phyloP scores from a whole-genome alignment of 1,140 invertebrate species.

The Drosophila trapezifrons region DNA sequence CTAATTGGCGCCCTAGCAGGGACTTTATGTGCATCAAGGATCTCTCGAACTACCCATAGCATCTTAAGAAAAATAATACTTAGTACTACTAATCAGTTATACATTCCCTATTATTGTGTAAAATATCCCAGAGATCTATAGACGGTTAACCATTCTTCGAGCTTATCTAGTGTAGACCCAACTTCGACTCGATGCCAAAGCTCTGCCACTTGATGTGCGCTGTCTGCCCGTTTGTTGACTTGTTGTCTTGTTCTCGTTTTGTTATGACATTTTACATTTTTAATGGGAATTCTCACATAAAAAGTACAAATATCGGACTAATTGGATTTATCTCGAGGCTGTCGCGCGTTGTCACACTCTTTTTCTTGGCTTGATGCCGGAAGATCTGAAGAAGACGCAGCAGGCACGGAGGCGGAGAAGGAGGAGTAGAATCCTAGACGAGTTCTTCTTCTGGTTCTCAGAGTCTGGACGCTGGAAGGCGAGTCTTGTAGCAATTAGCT shows the following conservation, averaged over 20 bases:
- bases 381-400: conserved; percentile 62
- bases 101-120: background rate
- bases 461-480: conserved; percentile 17
- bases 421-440: conserved; percentile 36
- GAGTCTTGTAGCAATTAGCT: conserved; percentile 73
- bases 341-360: conserved; percentile 82
- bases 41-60: background rate
- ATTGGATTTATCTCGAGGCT: conserved; percentile 84
- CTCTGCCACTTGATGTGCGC: conserved; percentile 30
- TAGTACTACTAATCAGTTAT: background rate
- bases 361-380: conserved; percentile 65
- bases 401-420: background rate
- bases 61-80: background rate
- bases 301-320: conserved; percentile 84
- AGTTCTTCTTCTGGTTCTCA: conserved; percentile 38
- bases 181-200: conserved; percentile 20
- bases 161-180: conserved; percentile 24
- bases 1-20: no score
- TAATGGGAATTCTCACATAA: conserved; percentile 84
- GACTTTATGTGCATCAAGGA: no score
- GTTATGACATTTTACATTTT: conserved; percentile 83
- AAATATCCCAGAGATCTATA: background rate
- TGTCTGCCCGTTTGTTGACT: conserved; percentile 50
- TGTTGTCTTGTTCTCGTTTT: conserved; percentile 81
- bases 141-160: background rate